Evolutionary conservation across 2,888 invertebrate species (phyloP).

Genomic region (Apamea monoglypha): DNA sequence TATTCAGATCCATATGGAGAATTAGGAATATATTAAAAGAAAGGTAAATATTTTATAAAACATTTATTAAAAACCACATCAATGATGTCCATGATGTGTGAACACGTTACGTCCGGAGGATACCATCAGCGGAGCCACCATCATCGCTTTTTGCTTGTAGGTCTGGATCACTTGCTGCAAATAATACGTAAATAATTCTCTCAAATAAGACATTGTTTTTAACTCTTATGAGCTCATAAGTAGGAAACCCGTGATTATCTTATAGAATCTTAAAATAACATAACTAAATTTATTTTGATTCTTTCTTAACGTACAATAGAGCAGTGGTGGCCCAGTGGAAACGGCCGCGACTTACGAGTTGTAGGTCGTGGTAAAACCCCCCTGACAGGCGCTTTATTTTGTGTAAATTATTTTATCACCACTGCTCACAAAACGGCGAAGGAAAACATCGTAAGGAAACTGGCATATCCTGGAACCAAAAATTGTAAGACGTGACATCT

Average conservation of each 20-base stretch:
- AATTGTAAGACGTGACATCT: background rate
- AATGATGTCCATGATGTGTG: slow-evolving; percentile 30
- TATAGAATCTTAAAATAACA: background rate
- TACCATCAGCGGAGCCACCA: slow-evolving; percentile 86
- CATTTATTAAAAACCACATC: slow-evolving; percentile 1
- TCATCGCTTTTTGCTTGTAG: slow-evolving; percentile 91
- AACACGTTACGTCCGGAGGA: slow-evolving; percentile 78
- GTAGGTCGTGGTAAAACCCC: background rate
- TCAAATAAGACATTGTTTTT: background rate
- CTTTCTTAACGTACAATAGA: background rate
- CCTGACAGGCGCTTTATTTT: too few species aligned
- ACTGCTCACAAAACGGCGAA: too few species aligned
- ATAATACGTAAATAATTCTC: background rate
- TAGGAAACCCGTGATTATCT: background rate
- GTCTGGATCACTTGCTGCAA: slow-evolving; percentile 93
- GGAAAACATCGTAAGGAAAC: background rate
- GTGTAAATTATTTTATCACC: too few species aligned
- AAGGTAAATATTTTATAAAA: background rate
- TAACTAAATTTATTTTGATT: background rate
- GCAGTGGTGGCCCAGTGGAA: background rate
- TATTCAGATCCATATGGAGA: background rate
- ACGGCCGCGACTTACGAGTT: background rate
- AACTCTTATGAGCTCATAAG: background rate
- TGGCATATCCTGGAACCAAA: background rate
- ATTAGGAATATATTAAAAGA: background rate